A percentile compares a stretch with the other conserved stretches of the same genome.
phyloP scores from a whole-genome alignment of 2,888 invertebrate species.

The Anthophora plumipes region DNA sequence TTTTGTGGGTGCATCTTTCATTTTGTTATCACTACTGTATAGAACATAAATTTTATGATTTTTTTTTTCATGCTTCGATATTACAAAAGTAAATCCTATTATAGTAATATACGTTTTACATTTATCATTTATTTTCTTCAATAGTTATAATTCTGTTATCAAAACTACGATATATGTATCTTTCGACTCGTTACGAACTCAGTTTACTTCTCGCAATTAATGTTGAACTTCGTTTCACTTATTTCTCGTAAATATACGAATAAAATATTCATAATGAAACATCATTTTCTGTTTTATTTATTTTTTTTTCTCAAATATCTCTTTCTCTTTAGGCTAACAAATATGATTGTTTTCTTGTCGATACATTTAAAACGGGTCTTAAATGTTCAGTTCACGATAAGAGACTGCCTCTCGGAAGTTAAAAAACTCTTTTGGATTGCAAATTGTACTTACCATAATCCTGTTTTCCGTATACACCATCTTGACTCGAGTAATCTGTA shows the following conservation, averaged over 20 bases:
- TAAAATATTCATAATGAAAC: conserved; percentile 27
- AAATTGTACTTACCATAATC: conserved; percentile 83
- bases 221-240: conserved; percentile 10
- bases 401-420: conserved; percentile 24
- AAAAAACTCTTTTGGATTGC: conserved; percentile 52
- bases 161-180: conserved; percentile 12
- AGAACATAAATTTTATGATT: conserved; percentile 26
- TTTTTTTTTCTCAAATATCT: conserved; percentile 10
- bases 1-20: conserved; percentile 10
- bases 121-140: not conserved
- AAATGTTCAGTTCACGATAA: conserved; percentile 15
- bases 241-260: conserved; percentile 10
- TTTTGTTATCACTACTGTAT: not conserved
- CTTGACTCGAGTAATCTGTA: conserved; percentile 82
- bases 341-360: conserved; percentile 18
- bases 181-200: not conserved
- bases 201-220: conserved; percentile 8
- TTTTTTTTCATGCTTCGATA: not conserved
- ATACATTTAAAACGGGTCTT: conserved; percentile 28
- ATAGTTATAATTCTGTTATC: conserved; percentile 4
- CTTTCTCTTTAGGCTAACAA: conserved; percentile 24
- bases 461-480: conserved; percentile 82
- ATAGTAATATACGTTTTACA: not conserved
- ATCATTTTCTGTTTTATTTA: conserved; percentile 22
- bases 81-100: conserved; percentile 6